Conservation (phyloP, 2,888 invertebrate genomes). For the Conistra vaccinii region DNA sequence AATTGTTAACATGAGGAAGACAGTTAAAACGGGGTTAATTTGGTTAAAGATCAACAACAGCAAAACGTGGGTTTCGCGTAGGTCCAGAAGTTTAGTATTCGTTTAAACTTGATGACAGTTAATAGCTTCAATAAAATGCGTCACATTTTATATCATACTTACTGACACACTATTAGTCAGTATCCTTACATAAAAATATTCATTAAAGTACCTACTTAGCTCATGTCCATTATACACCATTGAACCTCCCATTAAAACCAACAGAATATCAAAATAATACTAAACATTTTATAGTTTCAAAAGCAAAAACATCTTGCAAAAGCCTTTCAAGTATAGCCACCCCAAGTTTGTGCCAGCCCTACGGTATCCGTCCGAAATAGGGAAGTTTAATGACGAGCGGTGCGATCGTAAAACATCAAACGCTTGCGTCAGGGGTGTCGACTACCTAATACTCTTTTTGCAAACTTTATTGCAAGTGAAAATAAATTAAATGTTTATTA, state of each 20-base stretch:
- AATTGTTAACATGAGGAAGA: background rate
- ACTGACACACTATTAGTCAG: background rate
- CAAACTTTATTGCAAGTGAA: slow-evolving; percentile 65
- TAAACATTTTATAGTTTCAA: background rate
- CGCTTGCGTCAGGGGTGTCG: slow-evolving; percentile 81
- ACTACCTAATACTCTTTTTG: slow-evolving; percentile 68
- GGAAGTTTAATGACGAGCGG: slow-evolving; percentile 88
- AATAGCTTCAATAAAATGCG: background rate
- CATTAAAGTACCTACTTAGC: background rate
- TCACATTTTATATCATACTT: background rate
- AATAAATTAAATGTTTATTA: slow-evolving; percentile 68
- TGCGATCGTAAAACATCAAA: slow-evolving; percentile 86
- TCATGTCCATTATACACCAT: background rate
- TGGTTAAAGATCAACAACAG: background rate
- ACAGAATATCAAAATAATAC: slow-evolving; percentile 8
- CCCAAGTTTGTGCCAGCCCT: slow-evolving; percentile 76
- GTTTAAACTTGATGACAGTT: background rate
- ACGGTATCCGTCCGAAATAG: slow-evolving; percentile 79
- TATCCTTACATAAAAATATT: background rate
- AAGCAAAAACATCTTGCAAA: slow-evolving; percentile 15
- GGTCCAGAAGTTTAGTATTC: background rate
- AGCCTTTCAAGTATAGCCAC: slow-evolving; percentile 34
- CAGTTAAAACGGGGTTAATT: background rate
- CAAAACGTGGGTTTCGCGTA: background rate
- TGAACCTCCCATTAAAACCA: background rate